phyloP scores from a whole-genome alignment of 23 tunicate species.

The Trididemnum clinides region DNA sequence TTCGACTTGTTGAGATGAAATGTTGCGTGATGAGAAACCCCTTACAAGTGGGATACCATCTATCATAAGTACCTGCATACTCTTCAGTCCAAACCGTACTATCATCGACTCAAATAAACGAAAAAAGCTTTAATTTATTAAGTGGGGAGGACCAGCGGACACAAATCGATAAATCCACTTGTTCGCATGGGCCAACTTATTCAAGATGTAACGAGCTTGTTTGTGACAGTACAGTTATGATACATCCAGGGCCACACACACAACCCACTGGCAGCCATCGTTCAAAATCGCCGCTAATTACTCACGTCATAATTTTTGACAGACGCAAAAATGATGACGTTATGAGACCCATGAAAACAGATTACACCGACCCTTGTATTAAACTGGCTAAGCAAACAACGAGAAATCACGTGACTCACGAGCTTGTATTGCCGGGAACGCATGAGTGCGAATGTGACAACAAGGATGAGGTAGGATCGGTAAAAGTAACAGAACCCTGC shows the following conservation, averaged over 20 bases:
- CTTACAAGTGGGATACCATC: neutral
- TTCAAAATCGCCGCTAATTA: neutral
- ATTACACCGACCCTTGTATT: too few species aligned
- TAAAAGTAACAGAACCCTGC: slow-evolving; percentile 2
- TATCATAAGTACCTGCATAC: too few species aligned
- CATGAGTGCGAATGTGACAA: neutral
- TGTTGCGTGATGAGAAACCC: neutral
- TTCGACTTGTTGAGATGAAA: neutral
- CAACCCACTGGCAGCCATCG: neutral
- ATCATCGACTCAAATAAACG: too few species aligned
- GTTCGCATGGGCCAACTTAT: too few species aligned
- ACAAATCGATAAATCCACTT: too few species aligned
- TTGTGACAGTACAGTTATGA: too few species aligned
- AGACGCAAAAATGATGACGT: too few species aligned
- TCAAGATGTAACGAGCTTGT: too few species aligned
- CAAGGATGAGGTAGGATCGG: neutral
- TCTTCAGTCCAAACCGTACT: too few species aligned
- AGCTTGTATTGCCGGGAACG: slow-evolving; percentile 9
- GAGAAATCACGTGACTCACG: neutral
- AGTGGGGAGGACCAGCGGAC: too few species aligned
- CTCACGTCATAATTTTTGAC: neutral
- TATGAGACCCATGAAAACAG: too few species aligned
- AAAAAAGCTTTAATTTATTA: too few species aligned
- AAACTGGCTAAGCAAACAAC: neutral
- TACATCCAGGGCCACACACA: neutral